Evolutionary conservation across 2,888 invertebrate species (phyloP), one percentile per base, ranked within the genome.

Genomic region (Amblyjoppa fuscipennis): DNA sequence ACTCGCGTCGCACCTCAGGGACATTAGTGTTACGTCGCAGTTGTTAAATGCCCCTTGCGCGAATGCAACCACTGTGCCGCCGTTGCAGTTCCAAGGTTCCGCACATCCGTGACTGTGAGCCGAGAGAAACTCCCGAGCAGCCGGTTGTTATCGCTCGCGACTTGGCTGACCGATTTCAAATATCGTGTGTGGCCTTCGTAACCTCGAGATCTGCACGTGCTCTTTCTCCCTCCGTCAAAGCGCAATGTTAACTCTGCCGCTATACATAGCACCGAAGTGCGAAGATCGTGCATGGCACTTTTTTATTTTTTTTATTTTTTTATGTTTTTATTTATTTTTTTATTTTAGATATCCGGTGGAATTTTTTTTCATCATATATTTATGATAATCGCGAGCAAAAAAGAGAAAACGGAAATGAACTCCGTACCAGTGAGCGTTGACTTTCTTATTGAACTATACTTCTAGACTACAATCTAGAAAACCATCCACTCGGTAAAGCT

Each of bases 121-220:
- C 38, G 34, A 20, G 34, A 20, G 53, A 49, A 34, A 61, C 59
- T 71, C 61, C 34, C 77, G 20, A 45, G 56, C 69, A 49, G 41
- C 38, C 49, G 70, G 64, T 79, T 56, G 81, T 81, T 85, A 85
- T 85, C 79, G 78, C 82, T 69, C 53, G 59, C 59, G 25, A 59
- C 25, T 59, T 59, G 61, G n/a, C 81, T 76, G 80, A 77, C 74
- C 73, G 73, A 73, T 85, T 85, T 74, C 66, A 69, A 73, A 69
- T 86, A 84, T 86, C 81, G 75, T 56, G 38, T 64, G 71, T 82
- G 86, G 79, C 84, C 86, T 86, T 86, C 80, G 77, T 61, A 81
- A 49, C 45, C 61, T 64, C 61, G 75, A 38, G 73, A 20, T 38
- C 59, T 59, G 73, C 73, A 73, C 73, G 56, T 56, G 73, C 20